Base-by-base conservation (phyloP, 1,140 invertebrate genomes). In the Nixonia krombeini region DNA sequence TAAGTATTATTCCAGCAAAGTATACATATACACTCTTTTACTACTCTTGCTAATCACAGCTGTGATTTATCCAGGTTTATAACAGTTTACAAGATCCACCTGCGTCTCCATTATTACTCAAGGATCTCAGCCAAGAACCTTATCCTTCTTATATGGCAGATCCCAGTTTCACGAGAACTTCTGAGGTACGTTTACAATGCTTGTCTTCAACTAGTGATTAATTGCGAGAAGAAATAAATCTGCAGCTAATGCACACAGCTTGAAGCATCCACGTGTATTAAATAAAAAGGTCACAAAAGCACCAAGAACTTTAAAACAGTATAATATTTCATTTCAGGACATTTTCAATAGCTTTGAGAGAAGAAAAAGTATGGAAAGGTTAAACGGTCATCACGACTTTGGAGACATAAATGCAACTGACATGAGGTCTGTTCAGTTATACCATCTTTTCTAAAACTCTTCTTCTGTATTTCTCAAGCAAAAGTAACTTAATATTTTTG, bases 141-240 rank as follows among this genome's bases (percentile, higher is more conserved):
- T 79, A 80, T 57, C 75, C 56, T 57, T 74, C 56, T 31, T 81
- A 80, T 35, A 69, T 76, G 44, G 64, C 72, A 16, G 83, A 85
- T 61, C 82, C 83, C 2, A 84, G 82, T 38, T 83, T 85, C 37
- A 84, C 81, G 0, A 79, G 83, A 57, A 85, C 82, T n/a, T 85
- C 83, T 0, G 82, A 85, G 74, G 83, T 84, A 76, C 9, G 53
- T 63, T 33, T 17, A 4, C 16, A 28, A 38, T 21, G 10, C 7
- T 35, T 35, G 2, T 31, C 10, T 31, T 12, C 2, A 1, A 12
- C 2, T 31, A 8, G 8, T 8, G 2, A 21, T 21, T 21, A 21
- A 6, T 21, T 21, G 21, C 21, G 6, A 21, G 2, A 21, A 31
- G 28, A 31, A n/a, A n/a, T 31, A 31, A n/a, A 12, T n/a, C n/a